Evolutionary conservation across 2,113 vertebrate species (phyloP).

Genomic region (Poeciliopsis prolifica): DNA sequence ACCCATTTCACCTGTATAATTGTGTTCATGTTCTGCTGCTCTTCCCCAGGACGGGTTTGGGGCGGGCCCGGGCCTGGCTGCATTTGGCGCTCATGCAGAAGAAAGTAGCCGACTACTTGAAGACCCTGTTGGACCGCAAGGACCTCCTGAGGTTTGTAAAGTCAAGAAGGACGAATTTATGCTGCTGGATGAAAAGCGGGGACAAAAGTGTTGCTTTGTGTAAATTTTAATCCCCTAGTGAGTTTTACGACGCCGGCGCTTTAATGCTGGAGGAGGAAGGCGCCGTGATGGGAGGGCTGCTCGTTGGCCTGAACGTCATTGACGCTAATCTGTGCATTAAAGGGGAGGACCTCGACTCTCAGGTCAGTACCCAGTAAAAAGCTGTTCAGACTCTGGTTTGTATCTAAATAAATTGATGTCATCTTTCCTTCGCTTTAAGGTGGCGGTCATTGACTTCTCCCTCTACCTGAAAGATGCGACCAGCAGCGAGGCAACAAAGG

Average conservation of each 20-base stretch:
- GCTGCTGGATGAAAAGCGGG: not conserved
- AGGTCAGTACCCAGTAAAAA: conserved; percentile 78
- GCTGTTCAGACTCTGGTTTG: not conserved
- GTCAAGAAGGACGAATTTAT: not conserved
- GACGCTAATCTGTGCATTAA: conserved; percentile 98
- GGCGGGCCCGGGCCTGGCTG: conserved; percentile 94
- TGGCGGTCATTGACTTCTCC: conserved; percentile 97
- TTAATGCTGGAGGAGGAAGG: conserved; percentile 96
- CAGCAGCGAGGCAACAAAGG: conserved; percentile 82
- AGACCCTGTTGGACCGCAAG: conserved; percentile 90
- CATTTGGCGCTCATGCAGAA: conserved; percentile 99
- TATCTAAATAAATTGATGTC: not conserved
- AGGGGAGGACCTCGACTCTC: conserved; percentile 97
- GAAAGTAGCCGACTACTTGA: conserved; percentile 95
- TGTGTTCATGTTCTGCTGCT: conserved; percentile 1
- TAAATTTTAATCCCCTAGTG: conserved; percentile 75
- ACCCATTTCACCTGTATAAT: too few species aligned
- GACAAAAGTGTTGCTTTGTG: not conserved
- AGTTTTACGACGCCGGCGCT: conserved; percentile 94
- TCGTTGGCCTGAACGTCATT: conserved; percentile 96
- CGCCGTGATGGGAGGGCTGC: conserved; percentile 90
- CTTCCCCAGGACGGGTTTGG: conserved; percentile 88
- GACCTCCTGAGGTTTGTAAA: conserved; percentile 87
- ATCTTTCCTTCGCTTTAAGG: conserved; percentile 71
- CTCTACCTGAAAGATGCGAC: conserved; percentile 92